phyloP scores from a whole-genome alignment of 2,113 vertebrate genomes.

The Psammodynastes pulverulentus region DNA sequence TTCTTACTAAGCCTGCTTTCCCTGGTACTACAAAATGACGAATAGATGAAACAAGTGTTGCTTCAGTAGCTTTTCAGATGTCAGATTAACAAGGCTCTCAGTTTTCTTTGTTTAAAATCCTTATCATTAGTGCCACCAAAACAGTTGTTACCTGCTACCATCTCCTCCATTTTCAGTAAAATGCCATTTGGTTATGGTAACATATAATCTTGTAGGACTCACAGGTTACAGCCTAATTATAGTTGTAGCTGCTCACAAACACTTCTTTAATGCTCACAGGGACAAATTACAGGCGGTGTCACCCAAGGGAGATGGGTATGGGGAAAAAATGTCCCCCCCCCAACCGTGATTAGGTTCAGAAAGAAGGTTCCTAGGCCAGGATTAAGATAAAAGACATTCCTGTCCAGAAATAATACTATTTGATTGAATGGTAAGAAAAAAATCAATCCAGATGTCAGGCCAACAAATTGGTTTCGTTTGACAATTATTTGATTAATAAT shows the following conservation, averaged over 20 bases:
- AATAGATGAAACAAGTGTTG: neutral
- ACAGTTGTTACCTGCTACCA: neutral
- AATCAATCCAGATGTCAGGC: neutral
- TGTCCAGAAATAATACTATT: neutral
- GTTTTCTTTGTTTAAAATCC: neutral
- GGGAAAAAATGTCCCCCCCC: neutral
- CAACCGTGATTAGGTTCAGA: neutral
- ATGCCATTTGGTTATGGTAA: neutral
- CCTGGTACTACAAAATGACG: neutral
- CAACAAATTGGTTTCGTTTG: neutral
- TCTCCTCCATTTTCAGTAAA: neutral
- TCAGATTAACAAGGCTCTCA: accelerated
- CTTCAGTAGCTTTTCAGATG: neutral
- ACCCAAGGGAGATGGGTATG: neutral
- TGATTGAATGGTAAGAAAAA: neutral
- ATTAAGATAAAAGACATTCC: neutral
- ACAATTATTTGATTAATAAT: constrained; percentile 29
- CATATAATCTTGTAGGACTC: neutral
- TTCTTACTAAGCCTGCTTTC: neutral
- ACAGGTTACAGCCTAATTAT: neutral
- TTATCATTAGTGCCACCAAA: neutral
- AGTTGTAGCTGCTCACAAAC: neutral
- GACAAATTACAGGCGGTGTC: neutral
- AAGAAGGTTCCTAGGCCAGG: neutral
- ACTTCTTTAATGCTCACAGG: neutral